Evolutionary conservation across 2,888 invertebrate species (phyloP).

Genomic region (Phaedon cochleariae): DNA sequence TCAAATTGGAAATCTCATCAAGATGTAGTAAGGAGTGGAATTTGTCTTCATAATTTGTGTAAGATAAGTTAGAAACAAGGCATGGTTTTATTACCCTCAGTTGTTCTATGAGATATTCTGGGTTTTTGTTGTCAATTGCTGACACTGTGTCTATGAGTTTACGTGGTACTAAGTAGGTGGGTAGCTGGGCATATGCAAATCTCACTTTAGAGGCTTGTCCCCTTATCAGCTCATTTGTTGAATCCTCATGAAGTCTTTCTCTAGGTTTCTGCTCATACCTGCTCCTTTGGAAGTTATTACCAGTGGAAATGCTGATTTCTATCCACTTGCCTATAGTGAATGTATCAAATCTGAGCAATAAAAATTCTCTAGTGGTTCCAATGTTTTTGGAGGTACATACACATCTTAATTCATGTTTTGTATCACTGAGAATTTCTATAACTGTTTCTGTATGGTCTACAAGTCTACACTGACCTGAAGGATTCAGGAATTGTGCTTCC

Average conservation of each 20-base stretch:
- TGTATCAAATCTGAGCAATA: conserved; percentile 69
- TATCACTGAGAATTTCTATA: neutral
- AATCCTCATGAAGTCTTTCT: conserved; percentile 14
- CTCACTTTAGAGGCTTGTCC: conserved; percentile 69
- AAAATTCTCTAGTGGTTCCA: conserved; percentile 69
- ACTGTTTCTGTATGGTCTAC: conserved; percentile 51
- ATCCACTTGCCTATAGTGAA: conserved; percentile 71
- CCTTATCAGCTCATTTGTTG: conserved; percentile 33
- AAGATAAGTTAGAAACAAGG: conserved; percentile 63
- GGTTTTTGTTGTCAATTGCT: conserved; percentile 54
- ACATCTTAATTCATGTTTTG: conserved; percentile 51
- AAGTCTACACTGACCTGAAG: conserved; percentile 56
- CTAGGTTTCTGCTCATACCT: conserved; percentile 20
- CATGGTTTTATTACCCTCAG: conserved; percentile 63
- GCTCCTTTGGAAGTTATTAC: conserved; percentile 16
- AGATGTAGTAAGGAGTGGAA: conserved; percentile 80
- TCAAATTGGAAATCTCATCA: conserved; percentile 79
- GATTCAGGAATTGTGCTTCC: conserved; percentile 65
- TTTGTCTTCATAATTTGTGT: conserved; percentile 70
- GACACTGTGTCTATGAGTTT: conserved; percentile 58
- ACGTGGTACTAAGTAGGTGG: conserved; percentile 61
- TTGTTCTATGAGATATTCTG: conserved; percentile 54
- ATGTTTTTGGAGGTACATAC: conserved; percentile 68
- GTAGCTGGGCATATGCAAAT: conserved; percentile 69
- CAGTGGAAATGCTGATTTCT: conserved; percentile 62